Evolutionary conservation across 2,797 vertebrate species (phyloP), one percentile per base, ranked within the genome.

Genomic region (Chrosomus eos): DNA sequence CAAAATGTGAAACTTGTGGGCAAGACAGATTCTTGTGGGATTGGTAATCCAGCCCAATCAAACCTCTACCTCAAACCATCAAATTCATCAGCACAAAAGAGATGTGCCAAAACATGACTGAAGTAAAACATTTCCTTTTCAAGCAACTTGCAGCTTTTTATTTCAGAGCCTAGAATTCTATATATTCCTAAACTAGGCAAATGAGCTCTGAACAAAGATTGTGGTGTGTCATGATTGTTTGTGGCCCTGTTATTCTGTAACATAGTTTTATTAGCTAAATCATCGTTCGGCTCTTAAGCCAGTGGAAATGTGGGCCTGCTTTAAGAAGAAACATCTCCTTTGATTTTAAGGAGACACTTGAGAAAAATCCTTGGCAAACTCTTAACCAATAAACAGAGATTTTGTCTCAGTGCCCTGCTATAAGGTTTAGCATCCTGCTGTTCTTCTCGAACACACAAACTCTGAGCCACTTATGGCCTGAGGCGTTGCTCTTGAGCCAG

Each of bases 401-500:
- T 67, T 23, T 38, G 26, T 51, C 26, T 31, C 3, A 5, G 64
- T 74, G 23, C 58, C 40, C 5, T 23, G 21, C 19, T 78, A 21
- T 77, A 71, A 78, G 26, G 26, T 62, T 71, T 79, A 60, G 21
- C 14, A 1, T 67, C 23, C 43, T 43, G 67, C 36, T 73, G 21
- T 66, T 73, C 33, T 31, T 74, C 60, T 66, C 36, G n/a, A 60
- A 16, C 28, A 68, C 60, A 36, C n/a, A 45, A 23, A 62, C n/a
- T 80, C 19, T 36, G 48, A 66, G 58, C 31, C 78, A 40, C 53
- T 70, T 11, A 60, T n/a, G 43, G 68, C 79, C 83, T 53, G 80
- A 80, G 40, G 76, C 23, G 10, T 81, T 83, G 51, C 76, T 80
- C 62, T 85, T 68, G 62, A 87, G 82, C 68, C 55, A 75, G 51